Base-by-base conservation (phyloP, 2,113 vertebrate species). In the Gobio gobio region DNA sequence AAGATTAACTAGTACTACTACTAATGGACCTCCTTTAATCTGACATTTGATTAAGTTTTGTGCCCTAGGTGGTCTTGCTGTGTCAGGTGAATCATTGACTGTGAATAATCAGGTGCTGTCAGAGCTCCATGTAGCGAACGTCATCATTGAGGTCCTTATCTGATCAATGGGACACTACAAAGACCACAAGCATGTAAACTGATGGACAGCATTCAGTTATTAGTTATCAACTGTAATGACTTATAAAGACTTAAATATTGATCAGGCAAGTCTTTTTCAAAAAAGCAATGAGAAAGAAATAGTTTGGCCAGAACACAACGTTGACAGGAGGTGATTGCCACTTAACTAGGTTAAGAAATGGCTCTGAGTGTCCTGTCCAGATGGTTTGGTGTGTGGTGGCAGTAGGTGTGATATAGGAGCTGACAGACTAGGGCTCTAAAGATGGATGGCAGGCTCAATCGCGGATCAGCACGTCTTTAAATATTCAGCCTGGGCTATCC, bases 401-500 rank as follows among this genome's bases (percentile, higher is more conserved):
- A 29, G 73, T 29, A 33, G 20, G 76, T 78, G 33, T 78, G 76
- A 78, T 78, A 77, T 72, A 22, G 47, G 26, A 88, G 73, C 45
- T 51, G 64, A 78, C 40, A n/a, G 56, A 64, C 22, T 45, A 29
- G 1, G 22, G 33, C 64, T 20, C 24, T 47, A 85, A 73, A 85
- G 58, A 63, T 20, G 24, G 74, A 90, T 90, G 88, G 89, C 86
- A 87, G 89, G 87, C 88, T 86, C 83, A 79, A 83, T 78, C 79
- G 78, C 89, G 90, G 90, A 91, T 91, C 84, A 88, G 78, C 78
- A 85, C 88, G 75, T 92, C 80, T 87, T 91, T 86, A 94, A 93
- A 92, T 93, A 92, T 92, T 92, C 75, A 90, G 79, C 80, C 56
- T 68, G 83, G 84, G 79, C 85, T 29, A 87, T 47, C 63, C 40